These are phyloP conservation scores for Oryctolagus cuniculus DNA, from an alignment of 2,113 vertebrate species.

Conservation along the genomic window DNA sequence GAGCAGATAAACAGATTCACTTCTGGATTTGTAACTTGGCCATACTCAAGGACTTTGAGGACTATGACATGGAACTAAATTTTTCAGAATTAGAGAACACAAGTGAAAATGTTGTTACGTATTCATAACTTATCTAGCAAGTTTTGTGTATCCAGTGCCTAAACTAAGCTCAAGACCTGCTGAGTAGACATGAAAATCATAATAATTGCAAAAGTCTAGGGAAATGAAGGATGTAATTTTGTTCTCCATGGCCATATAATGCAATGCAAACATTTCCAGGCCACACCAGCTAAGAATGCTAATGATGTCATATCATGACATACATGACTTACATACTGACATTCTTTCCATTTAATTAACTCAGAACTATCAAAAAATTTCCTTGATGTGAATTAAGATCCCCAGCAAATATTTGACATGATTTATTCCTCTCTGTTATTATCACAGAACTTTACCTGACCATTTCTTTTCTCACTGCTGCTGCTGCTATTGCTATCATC, in stretches of 20 bases:
- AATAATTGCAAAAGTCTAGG: background rate
- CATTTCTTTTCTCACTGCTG: background rate
- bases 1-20: background rate
- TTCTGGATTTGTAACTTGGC: background rate
- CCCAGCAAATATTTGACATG: background rate
- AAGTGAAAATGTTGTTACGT: background rate
- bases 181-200: background rate
- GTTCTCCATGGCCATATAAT: rapidly evolving
- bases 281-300: background rate
- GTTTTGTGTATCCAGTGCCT: background rate
- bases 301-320: background rate
- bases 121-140: background rate
- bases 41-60: background rate
- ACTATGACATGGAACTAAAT: background rate
- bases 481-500: background rate
- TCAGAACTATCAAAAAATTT: background rate
- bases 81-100: background rate
- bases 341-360: background rate
- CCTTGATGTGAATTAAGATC: background rate
- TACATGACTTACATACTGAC: background rate
- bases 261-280: background rate
- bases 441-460: background rate
- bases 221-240: background rate
- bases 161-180: background rate
- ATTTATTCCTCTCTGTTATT: background rate